These are phyloP conservation scores for Centruroides sculpturatus DNA, from an alignment of 1,140 invertebrate genomes.

Conservation along the genomic window DNA sequence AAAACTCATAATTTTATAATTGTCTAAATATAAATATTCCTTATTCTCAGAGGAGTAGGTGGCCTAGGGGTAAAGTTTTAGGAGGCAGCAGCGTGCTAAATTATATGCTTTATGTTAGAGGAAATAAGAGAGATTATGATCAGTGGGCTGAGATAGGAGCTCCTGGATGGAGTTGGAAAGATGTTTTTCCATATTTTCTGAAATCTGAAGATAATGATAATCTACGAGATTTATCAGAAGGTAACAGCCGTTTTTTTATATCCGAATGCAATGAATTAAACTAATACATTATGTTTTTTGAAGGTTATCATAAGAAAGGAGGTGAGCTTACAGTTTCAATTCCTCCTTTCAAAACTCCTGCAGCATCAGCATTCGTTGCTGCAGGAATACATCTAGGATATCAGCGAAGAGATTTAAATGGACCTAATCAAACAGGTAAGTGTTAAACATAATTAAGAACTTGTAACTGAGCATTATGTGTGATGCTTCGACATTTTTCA, in stretches of 20 bases:
- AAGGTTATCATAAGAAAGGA: conserved; percentile 23
- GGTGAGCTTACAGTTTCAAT: conserved; percentile 16
- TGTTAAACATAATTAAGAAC: not conserved
- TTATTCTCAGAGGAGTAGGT: conserved; percentile 51
- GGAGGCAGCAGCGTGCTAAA: conserved; percentile 79
- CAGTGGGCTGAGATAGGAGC: conserved; percentile 79
- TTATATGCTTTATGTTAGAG: conserved; percentile 84
- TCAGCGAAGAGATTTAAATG: conserved; percentile 30
- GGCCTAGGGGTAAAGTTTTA: conserved; percentile 42
- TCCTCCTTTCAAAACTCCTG: conserved; percentile 18
- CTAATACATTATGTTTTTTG: no score
- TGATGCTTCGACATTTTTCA: no score
- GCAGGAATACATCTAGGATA: conserved; percentile 55
- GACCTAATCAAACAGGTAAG: conserved; percentile 26
- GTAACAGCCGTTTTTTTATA: no score
- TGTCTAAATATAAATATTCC: not conserved
- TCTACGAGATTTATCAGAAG: no score
- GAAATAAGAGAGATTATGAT: conserved; percentile 77
- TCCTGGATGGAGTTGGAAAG: conserved; percentile 73
- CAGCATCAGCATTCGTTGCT: conserved; percentile 46
- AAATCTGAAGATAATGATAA: conserved; percentile 38
- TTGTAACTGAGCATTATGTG: no score
- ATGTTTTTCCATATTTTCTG: conserved; percentile 61
- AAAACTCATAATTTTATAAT: not conserved
- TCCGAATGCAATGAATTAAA: no score